A percentile compares a stretch with the other conserved stretches of the same genome.
These are phyloP conservation scores for Hyposoter didymator DNA, from an alignment of 2,888 invertebrate genomes.

Conservation along the genomic window DNA sequence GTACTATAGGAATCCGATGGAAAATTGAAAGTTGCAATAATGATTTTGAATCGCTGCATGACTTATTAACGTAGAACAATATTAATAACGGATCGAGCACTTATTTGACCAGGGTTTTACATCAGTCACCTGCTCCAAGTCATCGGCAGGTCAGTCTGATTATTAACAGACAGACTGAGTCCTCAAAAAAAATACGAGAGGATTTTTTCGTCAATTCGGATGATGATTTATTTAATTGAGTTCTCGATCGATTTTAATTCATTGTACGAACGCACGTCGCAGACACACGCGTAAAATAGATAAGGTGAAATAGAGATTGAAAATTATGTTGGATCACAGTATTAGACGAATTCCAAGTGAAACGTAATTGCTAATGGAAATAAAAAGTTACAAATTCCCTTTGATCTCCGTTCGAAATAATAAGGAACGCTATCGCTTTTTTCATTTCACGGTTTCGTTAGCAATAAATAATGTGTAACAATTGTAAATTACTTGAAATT, in stretches of 20 bases:
- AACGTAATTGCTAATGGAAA: neutral
- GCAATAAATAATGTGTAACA: neutral
- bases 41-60: no score
- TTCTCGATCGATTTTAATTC: neutral
- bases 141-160: no score
- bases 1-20: no score
- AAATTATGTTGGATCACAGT: neutral
- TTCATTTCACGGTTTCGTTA: neutral
- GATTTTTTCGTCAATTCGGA: no score
- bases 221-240: neutral
- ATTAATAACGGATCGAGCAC: no score
- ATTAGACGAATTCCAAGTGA: neutral
- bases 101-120: no score
- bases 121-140: no score
- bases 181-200: no score
- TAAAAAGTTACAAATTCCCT: neutral
- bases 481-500: neutral
- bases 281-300: neutral
- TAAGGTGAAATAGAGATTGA: constrained; percentile 9
- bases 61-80: no score
- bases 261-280: neutral
- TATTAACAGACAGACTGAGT: no score
- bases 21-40: no score
- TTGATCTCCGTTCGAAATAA: neutral
- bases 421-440: neutral